Conservation (phyloP, 1,140 invertebrate genomes). For the Lepidurus arcticus region DNA sequence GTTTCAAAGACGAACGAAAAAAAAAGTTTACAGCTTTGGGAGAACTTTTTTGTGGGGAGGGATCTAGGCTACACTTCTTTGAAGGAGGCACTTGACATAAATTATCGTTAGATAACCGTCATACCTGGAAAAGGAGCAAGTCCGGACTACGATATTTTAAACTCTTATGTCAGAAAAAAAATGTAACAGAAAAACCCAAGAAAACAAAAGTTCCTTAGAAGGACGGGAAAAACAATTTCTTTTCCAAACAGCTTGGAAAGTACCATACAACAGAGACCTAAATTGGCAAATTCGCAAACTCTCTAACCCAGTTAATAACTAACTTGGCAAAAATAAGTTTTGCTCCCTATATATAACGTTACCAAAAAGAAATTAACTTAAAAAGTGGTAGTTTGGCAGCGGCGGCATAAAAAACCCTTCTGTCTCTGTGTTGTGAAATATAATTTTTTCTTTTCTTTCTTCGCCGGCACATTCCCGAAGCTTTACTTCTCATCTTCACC, state of each 20-base stretch:
- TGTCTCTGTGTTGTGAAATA: neutral
- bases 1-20: neutral
- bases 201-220: neutral
- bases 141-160: neutral
- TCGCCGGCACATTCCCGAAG: neutral
- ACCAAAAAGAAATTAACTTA: neutral
- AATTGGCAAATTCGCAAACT: conserved; percentile 16
- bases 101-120: neutral
- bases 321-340: neutral
- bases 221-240: conserved; percentile 2
- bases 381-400: neutral
- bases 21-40: neutral
- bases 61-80: neutral
- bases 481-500: conserved; percentile 38
- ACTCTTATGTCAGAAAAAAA: neutral
- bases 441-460: neutral
- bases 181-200: neutral
- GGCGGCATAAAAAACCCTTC: neutral
- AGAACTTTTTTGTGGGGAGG: neutral
- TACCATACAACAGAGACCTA: conserved; percentile 8
- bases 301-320: neutral
- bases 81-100: conserved; percentile 3
- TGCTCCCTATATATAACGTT: neutral
- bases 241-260: neutral
- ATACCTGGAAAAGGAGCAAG: neutral